Base-by-base conservation (phyloP, 1,140 invertebrate genomes). In the Phymastichus coffea region DNA sequence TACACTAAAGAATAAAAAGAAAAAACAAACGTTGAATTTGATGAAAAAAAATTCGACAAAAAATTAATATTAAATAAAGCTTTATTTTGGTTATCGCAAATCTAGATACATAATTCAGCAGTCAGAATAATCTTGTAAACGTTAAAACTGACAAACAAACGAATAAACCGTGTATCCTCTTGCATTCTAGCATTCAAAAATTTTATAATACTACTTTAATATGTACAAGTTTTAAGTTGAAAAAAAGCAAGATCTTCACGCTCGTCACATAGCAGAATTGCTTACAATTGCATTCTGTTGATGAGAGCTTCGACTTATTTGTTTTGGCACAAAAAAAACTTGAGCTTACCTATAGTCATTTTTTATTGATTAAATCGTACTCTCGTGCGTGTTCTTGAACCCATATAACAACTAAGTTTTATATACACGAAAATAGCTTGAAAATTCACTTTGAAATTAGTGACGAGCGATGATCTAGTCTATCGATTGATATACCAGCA, bases 41-140 rank as follows among this genome's bases (percentile, higher is more conserved):
- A n/a, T n/a, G n/a, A n/a, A n/a, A n/a, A n/a, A n/a, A n/a, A n/a
- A n/a, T n/a, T n/a, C n/a, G n/a, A n/a, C n/a, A n/a, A n/a, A n/a
- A n/a, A n/a, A 22, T 40, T 63, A 8, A 20, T 67, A 71, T 71
- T 72, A 72, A 72, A 71, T 71, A 70, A 66, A 28, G 33, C 53
- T 66, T 73, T 70, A 69, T 71, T 70, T 65, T 55, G 63, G 66
- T 71, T 37, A 60, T 57, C 48, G 48, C 63, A 69, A 53, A 49
- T 66, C 46, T 69, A 71, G 63, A 53, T 67, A 74, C 66, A 69
- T 64, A 67, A 58, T 41, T 67, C 60, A 63, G 70, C 70, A 74
- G 66, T 72, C 71, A 43, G 53, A 66, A 47, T 72, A 47, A 60
- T 53, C 33, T 70, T 51, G 57, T 41, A 40, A 43, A 57, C 38